A percentile compares a stretch with the other conserved stretches of the same genome.
Conservation (phyloP, 2,113 vertebrate species). For the Gopherus flavomarginatus region DNA sequence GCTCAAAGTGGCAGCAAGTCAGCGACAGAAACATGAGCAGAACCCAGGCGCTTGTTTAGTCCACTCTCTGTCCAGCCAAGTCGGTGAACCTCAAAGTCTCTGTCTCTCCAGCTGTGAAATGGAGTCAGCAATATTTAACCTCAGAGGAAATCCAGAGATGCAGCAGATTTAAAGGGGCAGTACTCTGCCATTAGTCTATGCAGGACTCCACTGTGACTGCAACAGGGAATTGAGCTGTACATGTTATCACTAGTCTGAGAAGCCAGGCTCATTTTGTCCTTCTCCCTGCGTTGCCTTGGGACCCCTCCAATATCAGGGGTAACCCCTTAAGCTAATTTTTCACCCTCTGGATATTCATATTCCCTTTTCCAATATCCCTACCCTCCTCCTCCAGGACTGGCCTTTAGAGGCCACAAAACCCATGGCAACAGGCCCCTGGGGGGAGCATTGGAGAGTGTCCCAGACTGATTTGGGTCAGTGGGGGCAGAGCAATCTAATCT, state of each 20-base stretch:
- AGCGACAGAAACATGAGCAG: background rate
- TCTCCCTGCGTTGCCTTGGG: background rate
- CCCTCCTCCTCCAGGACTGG: background rate
- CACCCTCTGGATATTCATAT: background rate
- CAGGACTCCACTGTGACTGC: background rate
- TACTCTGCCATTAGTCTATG: background rate
- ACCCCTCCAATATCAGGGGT: background rate
- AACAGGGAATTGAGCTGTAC: background rate
- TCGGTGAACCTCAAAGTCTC: constrained; percentile 50
- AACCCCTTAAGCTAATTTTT: background rate
- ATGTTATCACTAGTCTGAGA: background rate
- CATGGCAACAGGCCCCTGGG: background rate
- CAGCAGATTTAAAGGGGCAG: background rate
- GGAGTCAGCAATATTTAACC: background rate
- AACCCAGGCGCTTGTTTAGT: background rate
- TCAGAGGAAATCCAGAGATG: background rate
- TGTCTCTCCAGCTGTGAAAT: background rate
- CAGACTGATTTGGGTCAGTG: background rate
- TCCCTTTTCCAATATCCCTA: background rate
- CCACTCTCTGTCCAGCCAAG: background rate
- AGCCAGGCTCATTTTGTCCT: background rate
- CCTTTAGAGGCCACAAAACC: background rate
- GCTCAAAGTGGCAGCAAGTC: background rate
- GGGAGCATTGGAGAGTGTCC: background rate
- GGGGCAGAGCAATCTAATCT: background rate